Evolutionary conservation across 2,797 vertebrate species (phyloP), one percentile per base, ranked within the genome.

Genomic region (Caiman crocodilus): DNA sequence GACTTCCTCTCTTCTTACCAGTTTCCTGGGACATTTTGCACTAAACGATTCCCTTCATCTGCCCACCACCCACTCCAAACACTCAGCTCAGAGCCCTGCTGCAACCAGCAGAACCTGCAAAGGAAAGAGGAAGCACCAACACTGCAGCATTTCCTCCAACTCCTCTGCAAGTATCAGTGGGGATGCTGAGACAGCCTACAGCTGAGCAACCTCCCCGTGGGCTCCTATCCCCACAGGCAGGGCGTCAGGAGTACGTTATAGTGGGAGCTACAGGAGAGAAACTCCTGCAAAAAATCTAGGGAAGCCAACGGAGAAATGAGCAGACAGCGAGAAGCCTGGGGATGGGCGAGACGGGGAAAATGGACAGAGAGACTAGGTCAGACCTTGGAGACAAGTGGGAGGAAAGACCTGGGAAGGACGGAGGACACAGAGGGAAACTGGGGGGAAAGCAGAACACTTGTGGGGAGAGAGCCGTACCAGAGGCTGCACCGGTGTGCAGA

Each of bases 351-450:
- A 90, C 1, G 83, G 86, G 94, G 86, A 90, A 93, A 95, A 23
- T 50, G 78, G 69, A 59, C 18, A 28, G 56, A 84, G 85, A 79
- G 64, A 4, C 94, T 90, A 4, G 65, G 75, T 93, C n/a, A 85
- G 57, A 75, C 30, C 61, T 71, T 95, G 88, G 83, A 90, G 93
- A 91, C 63, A 82, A 94, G 89, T 93, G 85, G 89, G 92, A 82
- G 28, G 94, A 75, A 6, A 93, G 84, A 82, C 83, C 87, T 83
- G 90, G 74, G 84, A 91, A 71, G 71, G 65, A 83, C 3, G 84
- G 90, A 71, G 71, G 65, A 83, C 3, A 77, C 10, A 76, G 56
- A 77, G 56, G 57, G 55, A 25, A 77, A 32, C 55, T 12, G 56
- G 20, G 21, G 28, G 30, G 50, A 58, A 55, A 59, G 74, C 32